Base-by-base conservation (phyloP, 1,140 invertebrate genomes). In the Bombus consobrinus region DNA sequence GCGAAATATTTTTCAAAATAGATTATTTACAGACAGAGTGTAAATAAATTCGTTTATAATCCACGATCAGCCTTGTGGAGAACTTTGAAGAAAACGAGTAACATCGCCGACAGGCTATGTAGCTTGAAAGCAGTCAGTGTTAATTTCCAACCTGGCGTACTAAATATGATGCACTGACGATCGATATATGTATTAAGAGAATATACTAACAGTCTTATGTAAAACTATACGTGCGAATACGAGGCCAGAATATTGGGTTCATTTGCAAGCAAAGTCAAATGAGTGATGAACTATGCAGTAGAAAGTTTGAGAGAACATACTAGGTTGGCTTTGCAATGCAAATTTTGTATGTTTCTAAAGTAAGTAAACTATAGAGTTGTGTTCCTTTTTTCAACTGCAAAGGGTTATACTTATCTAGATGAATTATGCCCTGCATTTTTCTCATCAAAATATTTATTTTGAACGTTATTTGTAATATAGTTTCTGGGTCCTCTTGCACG, bases 101-200 rank as follows among this genome's bases (percentile, higher is more conserved):
- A 8, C 12, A 41, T n/a, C 10, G 32, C 15, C 9, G 25, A 72
- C 41, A 72, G n/a, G 2, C 28, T 15, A 18, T 43, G 8, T 18
- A 32, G 13, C 28, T 43, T 72, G 28, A 43, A 32, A n/a, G 10
- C 32, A 37, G 13, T 75, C 22, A 3, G 32, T 37, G 22, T 75
- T 74, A 74, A 75, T 75, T 75, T 75, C 10, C 43, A 32, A 5
- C 32, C 34, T 9, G n/a, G 12, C 22, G 39, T 72, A 71, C 37
- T n/a, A 72, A 72, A 43, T 72, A 43, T 8, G 43, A 53, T 75
- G 43, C 34, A 34, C 22, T n/a, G 28, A n/a, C 73, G 47, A 75
- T 75, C 73, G 32, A 75, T 75, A 75, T 41, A 75, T 75, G 57
- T 41, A 25, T 74, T 53, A 74, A 74, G 73, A 75, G 47, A 37